phyloP scores from a whole-genome alignment of 2,113 vertebrate species.

The crab-eating macaque (Macaca fascicularis) region DNA sequence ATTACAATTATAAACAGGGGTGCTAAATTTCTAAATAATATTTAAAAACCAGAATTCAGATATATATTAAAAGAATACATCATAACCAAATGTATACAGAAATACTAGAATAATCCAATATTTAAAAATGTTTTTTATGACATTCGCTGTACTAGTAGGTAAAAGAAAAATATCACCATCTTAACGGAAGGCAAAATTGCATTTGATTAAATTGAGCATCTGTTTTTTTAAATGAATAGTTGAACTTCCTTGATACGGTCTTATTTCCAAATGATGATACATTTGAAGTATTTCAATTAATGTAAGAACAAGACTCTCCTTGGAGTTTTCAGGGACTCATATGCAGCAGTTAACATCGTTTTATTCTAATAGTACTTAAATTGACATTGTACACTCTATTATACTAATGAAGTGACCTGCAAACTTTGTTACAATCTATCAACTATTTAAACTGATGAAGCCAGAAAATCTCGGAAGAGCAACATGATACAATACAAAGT shows the following conservation, averaged over 20 bases:
- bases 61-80: neutral
- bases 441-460: constrained; percentile 5
- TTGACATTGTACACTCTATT: neutral
- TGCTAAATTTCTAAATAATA: constrained; percentile 33
- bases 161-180: constrained; percentile 13
- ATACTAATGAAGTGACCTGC: neutral
- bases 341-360: neutral
- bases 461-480: neutral
- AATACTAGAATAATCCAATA: constrained; percentile 8
- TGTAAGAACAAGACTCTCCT: neutral
- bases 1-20: neutral
- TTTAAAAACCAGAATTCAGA: neutral
- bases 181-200: neutral
- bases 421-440: neutral
- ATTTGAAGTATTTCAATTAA: constrained; percentile 13
- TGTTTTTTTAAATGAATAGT: constrained; percentile 1
- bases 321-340: neutral
- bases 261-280: constrained; percentile 49
- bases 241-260: neutral
- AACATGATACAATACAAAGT: neutral
- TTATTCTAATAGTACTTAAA: neutral
- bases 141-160: neutral
- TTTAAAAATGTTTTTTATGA: constrained; percentile 26
- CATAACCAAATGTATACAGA: neutral
- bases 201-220: neutral